Percentiles rank a stretch among this genome's conserved stretches.
These are phyloP conservation scores for Aurelia coerulea DNA, from an alignment of 30 jellyfish, hydroid and myxozoan genomes.

Conservation along the genomic window DNA sequence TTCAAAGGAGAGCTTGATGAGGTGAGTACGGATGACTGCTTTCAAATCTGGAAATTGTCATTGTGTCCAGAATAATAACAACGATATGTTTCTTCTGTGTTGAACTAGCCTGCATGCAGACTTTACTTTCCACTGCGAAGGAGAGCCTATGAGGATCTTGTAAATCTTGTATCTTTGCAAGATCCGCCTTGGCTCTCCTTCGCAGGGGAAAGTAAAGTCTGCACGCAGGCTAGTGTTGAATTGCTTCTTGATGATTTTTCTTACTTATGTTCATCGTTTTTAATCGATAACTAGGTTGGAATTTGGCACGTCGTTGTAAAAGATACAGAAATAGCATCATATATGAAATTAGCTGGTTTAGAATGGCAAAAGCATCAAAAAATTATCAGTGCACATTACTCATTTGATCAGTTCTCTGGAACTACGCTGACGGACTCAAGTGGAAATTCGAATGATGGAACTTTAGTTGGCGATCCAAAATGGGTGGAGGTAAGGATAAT, in stretches of 20 bases:
- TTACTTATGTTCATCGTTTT: too few relatives aligned
- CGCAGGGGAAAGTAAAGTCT: too few relatives aligned
- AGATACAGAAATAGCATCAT: slow-evolving; percentile 64
- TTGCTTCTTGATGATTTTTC: too few relatives aligned
- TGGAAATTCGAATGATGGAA: slow-evolving; percentile 73
- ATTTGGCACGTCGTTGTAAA: slow-evolving; percentile 77
- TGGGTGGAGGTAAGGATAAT: slow-evolving; percentile 86
- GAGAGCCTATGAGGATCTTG: too few relatives aligned
- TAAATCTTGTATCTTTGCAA: too few relatives aligned
- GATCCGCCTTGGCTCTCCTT: too few relatives aligned
- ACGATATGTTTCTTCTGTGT: too few relatives aligned
- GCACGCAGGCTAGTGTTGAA: too few relatives aligned
- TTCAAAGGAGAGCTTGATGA: slow-evolving; percentile 88
- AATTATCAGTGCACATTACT: slow-evolving; percentile 79
- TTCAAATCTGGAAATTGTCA: too few relatives aligned
- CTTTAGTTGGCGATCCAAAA: slow-evolving; percentile 60
- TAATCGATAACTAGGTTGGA: slow-evolving; percentile 44
- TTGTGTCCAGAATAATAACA: too few relatives aligned
- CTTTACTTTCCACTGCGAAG: too few relatives aligned
- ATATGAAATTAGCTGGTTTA: slow-evolving; percentile 83
- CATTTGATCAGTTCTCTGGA: slow-evolving; percentile 83
- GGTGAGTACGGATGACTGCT: slow-evolving; percentile 23
- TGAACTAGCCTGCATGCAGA: too few relatives aligned
- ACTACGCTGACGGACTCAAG: slow-evolving; percentile 71
- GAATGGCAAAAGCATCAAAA: slow-evolving; percentile 94